A percentile compares a stretch with the other conserved stretches of the same genome.
Conservation (phyloP, 1,140 invertebrate genomes). For the Spodoptera frugiperda region DNA sequence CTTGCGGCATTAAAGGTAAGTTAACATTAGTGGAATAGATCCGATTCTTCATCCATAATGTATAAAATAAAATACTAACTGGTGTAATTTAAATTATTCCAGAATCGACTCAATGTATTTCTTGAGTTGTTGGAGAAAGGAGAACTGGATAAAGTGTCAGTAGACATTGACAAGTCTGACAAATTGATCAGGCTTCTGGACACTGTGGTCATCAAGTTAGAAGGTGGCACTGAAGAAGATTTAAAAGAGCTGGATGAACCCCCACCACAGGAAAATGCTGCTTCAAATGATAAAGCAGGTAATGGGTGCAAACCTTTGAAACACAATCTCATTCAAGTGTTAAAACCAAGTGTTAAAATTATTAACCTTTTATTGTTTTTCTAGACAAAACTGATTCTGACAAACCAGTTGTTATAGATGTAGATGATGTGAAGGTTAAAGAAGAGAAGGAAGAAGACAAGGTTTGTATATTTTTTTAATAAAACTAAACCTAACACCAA, state of each 20-base stretch:
- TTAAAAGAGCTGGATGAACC: constrained; percentile 92
- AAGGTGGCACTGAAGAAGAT: constrained; percentile 98
- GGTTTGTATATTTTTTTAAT: constrained; percentile 34
- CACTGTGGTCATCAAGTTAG: constrained; percentile 98
- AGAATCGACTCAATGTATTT: constrained; percentile 97
- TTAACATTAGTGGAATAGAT: background rate
- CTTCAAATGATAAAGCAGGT: constrained; percentile 74
- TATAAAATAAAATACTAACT: background rate
- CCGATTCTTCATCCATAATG: constrained; percentile 20
- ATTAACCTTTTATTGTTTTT: constrained; percentile 34
- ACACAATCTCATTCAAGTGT: background rate
- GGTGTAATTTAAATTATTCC: constrained; percentile 48
- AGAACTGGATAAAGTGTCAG: constrained; percentile 91
- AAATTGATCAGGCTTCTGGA: constrained; percentile 96
- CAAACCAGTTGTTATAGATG: constrained; percentile 79
- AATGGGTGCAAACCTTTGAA: background rate
- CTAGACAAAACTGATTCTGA: constrained; percentile 85
- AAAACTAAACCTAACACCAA: background rate
- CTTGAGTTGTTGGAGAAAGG: constrained; percentile 92
- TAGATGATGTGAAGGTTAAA: constrained; percentile 76
- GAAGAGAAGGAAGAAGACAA: constrained; percentile 80
- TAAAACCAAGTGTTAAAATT: background rate
- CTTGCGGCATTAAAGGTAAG: constrained; percentile 92
- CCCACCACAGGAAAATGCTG: constrained; percentile 62
- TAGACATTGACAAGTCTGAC: constrained; percentile 96